Evolutionary conservation across 1,140 invertebrate genomes (phyloP).

Genomic region (Oncopeltus fasciatus): DNA sequence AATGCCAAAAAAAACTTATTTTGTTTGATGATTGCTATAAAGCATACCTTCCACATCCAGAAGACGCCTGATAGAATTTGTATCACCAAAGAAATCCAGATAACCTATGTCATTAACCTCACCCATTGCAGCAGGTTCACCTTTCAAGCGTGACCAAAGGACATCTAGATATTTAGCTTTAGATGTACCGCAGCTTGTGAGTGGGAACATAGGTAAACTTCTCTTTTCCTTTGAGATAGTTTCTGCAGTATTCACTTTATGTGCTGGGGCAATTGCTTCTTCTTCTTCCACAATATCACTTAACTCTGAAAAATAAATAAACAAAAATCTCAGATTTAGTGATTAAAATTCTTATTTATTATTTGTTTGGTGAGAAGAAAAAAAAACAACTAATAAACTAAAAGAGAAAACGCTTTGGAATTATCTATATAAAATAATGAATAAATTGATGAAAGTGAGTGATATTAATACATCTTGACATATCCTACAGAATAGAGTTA

Average conservation of each 20-base stretch:
- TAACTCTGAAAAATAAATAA: too few relatives aligned
- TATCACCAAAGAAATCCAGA: slow-evolving; percentile 23
- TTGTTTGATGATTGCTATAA: too few relatives aligned
- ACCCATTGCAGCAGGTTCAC: not conserved
- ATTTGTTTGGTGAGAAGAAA: too few relatives aligned
- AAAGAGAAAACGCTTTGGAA: too few relatives aligned
- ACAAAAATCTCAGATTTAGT: too few relatives aligned
- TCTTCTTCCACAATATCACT: slow-evolving; percentile 8
- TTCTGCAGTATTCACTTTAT: not conserved
- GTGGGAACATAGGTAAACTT: slow-evolving; percentile 20
- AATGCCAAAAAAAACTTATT: too few relatives aligned
- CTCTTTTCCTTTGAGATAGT: not conserved
- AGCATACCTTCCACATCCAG: slow-evolving; percentile 19
- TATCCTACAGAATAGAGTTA: too few relatives aligned
- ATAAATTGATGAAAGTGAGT: too few relatives aligned
- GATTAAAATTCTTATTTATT: too few relatives aligned
- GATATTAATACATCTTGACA: too few relatives aligned
- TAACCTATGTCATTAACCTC: slow-evolving; percentile 15
- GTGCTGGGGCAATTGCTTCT: not conserved
- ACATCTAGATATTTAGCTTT: slow-evolving; percentile 18
- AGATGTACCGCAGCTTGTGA: slow-evolving; percentile 12
- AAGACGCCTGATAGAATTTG: slow-evolving; percentile 18
- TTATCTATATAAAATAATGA: too few relatives aligned
- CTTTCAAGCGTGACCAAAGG: slow-evolving; percentile 8
- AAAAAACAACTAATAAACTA: too few relatives aligned